These are phyloP conservation scores for Neria commutata DNA, from an alignment of 2,888 invertebrate genomes.

Conservation along the genomic window DNA sequence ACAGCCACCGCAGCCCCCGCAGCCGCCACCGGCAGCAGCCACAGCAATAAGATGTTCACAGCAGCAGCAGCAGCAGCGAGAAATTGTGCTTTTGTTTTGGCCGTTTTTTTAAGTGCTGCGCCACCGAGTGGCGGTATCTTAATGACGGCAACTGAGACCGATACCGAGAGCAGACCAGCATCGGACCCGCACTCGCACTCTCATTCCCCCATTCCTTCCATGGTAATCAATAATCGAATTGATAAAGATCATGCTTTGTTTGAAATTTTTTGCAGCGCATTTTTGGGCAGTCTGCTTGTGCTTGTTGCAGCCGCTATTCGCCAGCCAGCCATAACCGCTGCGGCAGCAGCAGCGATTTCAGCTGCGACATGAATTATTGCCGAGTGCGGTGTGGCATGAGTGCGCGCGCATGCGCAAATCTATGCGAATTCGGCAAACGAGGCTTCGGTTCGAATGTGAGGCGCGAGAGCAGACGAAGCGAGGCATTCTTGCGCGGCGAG, in stretches of 20 bases:
- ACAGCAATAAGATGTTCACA: conserved; percentile 1
- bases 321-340: not conserved
- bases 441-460: conserved; percentile 6
- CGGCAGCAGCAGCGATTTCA: conserved; percentile 13
- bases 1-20: conserved; percentile 2
- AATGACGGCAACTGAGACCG: not conserved
- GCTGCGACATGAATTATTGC: conserved; percentile 24
- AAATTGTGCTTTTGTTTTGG: not conserved
- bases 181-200: conserved; percentile 33
- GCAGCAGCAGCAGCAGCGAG: conserved; percentile 1
- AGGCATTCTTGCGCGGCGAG: conserved; percentile 13
- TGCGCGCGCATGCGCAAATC: conserved; percentile 22
- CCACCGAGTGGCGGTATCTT: conserved; percentile 16
- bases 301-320: not conserved
- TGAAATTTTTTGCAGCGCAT: conserved; percentile 22
- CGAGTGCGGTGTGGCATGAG: not conserved
- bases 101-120: not conserved
- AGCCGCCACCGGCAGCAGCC: not conserved
- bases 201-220: conserved; percentile 33
- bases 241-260: conserved; percentile 58
- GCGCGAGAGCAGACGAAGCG: conserved; percentile 15
- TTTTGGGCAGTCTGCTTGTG: not conserved
- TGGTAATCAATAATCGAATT: conserved; percentile 60
- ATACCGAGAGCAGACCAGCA: not conserved
- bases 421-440: conserved; percentile 26